Evolutionary conservation across 2,113 vertebrate species (phyloP), one percentile per base, ranked within the genome.

Genomic region (Zeus faber): DNA sequence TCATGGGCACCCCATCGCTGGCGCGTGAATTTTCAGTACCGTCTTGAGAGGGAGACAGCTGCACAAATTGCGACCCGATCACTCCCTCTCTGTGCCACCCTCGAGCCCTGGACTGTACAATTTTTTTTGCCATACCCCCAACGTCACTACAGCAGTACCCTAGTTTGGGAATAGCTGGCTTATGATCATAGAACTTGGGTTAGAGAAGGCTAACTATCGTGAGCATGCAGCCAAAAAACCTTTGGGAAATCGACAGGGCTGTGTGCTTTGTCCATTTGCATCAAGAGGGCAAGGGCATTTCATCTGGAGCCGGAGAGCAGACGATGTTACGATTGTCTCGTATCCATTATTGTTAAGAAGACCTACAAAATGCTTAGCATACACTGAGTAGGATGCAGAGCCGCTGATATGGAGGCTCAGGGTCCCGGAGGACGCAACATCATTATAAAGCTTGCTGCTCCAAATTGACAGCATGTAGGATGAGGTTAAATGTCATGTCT

Each of bases 371-470:
- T 24, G 22, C 21, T 47, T 7, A n/a, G n/a, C n/a, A n/a, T 24
- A 17, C 31, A 49, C 18, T 49, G 16, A 11, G 7, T 47, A 29
- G 11, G 33, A 58, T 39, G 48, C 35, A 48, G 35, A 37, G 13
- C 17, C 2, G 0, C 18, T 29, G 26, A 57, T 44, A 41, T 47
- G 47, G 40, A 2, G 21, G 25, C 4, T 0, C 3, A 50, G n/a
- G n/a, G 16, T 11, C 1, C 6, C 5, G 52, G n/a, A 11, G 40
- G 10, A 24, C 45, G 52, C 41, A 44, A 49, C 29, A 54, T 74
- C 65, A 49, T 72, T 62, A 65, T 65, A 78, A 66, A 62, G 18
- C 20, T 62, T 44, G 20, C 17, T 44, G 41, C 6, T 44, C 18
- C 41, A 44, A 44, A 44, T 44, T 44, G 18, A 20, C 6, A 7